Base-by-base conservation (phyloP, 2,797 vertebrate species). In the Scolopax rusticola region DNA sequence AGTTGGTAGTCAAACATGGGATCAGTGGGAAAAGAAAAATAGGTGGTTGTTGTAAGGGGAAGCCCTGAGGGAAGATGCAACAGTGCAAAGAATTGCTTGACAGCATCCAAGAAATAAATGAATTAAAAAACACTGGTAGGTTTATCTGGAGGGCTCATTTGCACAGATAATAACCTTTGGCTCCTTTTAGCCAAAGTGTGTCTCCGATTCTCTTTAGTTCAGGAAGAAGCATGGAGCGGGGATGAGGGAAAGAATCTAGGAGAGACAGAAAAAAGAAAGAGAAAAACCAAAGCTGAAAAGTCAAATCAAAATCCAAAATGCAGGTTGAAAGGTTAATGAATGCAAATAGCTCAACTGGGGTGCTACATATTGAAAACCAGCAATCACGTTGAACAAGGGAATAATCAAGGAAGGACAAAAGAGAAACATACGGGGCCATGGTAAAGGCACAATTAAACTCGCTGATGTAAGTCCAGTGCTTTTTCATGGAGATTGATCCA, bases 241-340 rank as follows among this genome's bases (percentile, higher is more conserved):
- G 20, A 1, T 4, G 36, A 53, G 9, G 17, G 45, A 36, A 78
- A 30, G 3, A 79, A 54, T 61, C 16, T 54, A 65, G 27, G 38
- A 88, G 27, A 68, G 32, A 50, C 82, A 82, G 27, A 77, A 18
- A 61, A 93, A 77, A 81, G 27, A 60, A 51, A 73, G 45, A 67
- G 76, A 41, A 81, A 86, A 81, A 50, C 4, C 14, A 79, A 80
- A 87, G 28, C 11, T 68, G 40, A 67, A 61, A 92, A 90, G 33
- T 77, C 81, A 80, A 92, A 60, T 15, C 2, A 11, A 93, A 94
- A 89, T 68, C 36, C 41, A 85, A 63, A 94, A 83, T 20, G 50
- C 64, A 71, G 41, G 81, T 80, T 95, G 64, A 87, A 92, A 87
- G 68, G 90, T 89, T 96, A 96, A 93, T 83, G 41, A 77, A 93